Conservation (phyloP, 2,113 vertebrate genomes). For the Ondatra zibethicus region DNA sequence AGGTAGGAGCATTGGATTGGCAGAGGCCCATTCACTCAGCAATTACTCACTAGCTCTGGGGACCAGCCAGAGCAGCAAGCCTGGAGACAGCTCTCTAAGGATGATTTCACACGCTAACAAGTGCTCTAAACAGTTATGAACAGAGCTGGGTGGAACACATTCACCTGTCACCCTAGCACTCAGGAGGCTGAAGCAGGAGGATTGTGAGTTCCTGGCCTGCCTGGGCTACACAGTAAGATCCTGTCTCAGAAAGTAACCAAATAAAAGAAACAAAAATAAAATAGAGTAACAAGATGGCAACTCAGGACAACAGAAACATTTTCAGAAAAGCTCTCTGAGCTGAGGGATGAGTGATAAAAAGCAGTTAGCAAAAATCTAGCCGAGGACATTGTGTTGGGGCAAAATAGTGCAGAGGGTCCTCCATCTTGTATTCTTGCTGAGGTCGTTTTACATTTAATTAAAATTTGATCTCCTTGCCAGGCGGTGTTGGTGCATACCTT, state of each 20-base stretch:
- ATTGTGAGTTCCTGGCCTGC: background rate
- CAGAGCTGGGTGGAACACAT: background rate
- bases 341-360: background rate
- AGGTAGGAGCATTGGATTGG: background rate
- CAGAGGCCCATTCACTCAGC: background rate
- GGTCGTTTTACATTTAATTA: background rate
- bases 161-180: background rate
- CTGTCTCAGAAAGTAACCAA: background rate
- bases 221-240: background rate
- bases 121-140: background rate
- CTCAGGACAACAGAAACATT: background rate
- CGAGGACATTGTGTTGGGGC: background rate
- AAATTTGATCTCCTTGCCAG: background rate
- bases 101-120: background rate
- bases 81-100: background rate
- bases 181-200: background rate
- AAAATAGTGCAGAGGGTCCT: background rate
- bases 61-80: background rate
- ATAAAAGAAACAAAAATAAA: background rate
- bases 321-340: background rate
- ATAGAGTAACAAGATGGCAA: background rate
- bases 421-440: background rate
- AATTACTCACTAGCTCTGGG: background rate
- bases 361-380: background rate
- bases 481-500: too few species aligned